phyloP scores from a whole-genome alignment of 2,113 vertebrate genomes.

The Etia nguti region DNA sequence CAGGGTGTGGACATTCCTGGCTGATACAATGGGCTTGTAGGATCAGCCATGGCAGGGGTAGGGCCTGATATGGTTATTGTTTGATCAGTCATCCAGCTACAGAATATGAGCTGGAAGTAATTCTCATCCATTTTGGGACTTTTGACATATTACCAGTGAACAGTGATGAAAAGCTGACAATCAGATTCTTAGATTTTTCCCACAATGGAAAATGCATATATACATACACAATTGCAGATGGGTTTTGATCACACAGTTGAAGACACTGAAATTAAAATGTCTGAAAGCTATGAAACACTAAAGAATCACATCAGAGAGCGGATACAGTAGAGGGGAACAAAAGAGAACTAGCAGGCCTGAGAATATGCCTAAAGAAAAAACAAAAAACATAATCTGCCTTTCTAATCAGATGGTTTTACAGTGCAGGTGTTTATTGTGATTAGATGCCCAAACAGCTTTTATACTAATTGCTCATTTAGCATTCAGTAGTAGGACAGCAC shows the following conservation, averaged over 20 bases:
- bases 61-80: background rate
- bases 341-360: background rate
- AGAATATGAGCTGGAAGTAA: constrained; percentile 22
- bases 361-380: constrained; percentile 26
- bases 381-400: constrained; percentile 57
- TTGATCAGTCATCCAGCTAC: background rate
- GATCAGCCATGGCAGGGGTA: constrained; percentile 26
- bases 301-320: background rate
- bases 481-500: background rate
- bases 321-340: background rate
- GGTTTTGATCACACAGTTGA: background rate
- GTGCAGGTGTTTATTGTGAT: constrained; percentile 46
- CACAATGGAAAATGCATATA: background rate
- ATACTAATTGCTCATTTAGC: constrained; percentile 17
- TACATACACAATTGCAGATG: background rate
- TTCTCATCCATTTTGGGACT: background rate
- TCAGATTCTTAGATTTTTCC: background rate
- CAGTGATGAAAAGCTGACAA: background rate
- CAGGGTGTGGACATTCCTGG: constrained; percentile 52
- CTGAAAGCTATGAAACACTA: background rate
- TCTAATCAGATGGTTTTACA: constrained; percentile 48
- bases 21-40: constrained; percentile 22
- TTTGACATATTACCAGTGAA: background rate
- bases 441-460: constrained; percentile 25
- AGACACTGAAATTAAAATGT: background rate